These are phyloP conservation scores for Palythoa caribaeorum DNA, from an alignment of 92 coral and sea anemone genomes.

Conservation along the genomic window DNA sequence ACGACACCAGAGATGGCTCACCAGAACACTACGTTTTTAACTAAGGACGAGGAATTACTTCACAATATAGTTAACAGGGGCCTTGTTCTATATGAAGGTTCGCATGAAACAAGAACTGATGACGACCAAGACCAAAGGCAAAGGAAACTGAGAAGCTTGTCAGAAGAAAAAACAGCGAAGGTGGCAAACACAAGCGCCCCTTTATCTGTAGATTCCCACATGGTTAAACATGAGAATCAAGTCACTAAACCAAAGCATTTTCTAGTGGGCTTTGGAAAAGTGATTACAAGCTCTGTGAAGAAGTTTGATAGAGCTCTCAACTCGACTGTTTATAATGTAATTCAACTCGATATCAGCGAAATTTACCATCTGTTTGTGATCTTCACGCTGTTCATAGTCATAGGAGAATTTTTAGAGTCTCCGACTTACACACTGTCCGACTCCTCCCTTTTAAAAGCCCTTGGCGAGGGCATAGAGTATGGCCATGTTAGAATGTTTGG, in stretches of 20 bases:
- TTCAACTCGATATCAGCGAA: slow-evolving; percentile 52
- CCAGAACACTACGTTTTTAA: not conserved
- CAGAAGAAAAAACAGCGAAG: too few species aligned
- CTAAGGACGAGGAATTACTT: not conserved
- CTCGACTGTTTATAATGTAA: slow-evolving; percentile 38
- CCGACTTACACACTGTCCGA: slow-evolving; percentile 66
- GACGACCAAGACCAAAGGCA: not conserved
- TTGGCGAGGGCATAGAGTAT: slow-evolving; percentile 52
- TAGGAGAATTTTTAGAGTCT: slow-evolving; percentile 66
- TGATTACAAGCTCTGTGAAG: not conserved
- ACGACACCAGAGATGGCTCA: not conserved
- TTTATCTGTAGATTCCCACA: not conserved
- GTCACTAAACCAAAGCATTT: not conserved
- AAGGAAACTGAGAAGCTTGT: too few species aligned
- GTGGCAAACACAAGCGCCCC: not conserved
- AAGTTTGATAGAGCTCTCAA: slow-evolving; percentile 27
- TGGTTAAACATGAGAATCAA: not conserved
- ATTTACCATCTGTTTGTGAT: slow-evolving; percentile 60
- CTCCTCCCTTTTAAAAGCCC: slow-evolving; percentile 51
- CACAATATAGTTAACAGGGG: not conserved
- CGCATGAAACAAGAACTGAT: not conserved
- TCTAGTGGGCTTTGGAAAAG: not conserved
- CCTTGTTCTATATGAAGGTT: too few species aligned
- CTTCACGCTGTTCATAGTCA: slow-evolving; percentile 54
- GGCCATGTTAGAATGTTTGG: slow-evolving; percentile 66